Percentiles rank a stretch among this genome's conserved stretches.
phyloP scores from a whole-genome alignment of 2,888 invertebrate species.

The Megamerina dolium region DNA sequence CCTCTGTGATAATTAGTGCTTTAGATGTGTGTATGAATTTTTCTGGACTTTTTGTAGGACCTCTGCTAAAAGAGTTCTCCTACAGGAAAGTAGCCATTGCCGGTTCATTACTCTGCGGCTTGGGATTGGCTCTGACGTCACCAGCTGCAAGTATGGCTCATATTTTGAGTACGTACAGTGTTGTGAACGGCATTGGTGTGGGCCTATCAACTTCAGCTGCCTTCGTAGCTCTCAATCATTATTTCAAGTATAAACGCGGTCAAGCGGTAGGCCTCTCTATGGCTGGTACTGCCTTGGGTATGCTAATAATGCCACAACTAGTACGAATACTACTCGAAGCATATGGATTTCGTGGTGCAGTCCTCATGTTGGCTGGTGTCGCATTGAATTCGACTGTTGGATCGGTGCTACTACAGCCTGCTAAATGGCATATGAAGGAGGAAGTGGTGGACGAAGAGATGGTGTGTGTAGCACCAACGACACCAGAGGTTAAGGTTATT shows the following conservation, averaged over 20 bases:
- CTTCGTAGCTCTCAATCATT: conserved; percentile 73
- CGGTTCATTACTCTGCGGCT: conserved; percentile 60
- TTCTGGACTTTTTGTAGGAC: conserved; percentile 70
- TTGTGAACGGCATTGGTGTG: conserved; percentile 71
- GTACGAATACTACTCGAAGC: conserved; percentile 59
- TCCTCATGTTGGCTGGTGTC: conserved; percentile 61
- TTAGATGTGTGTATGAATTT: conserved; percentile 73
- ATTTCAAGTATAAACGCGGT: conserved; percentile 68
- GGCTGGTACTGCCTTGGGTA: conserved; percentile 73
- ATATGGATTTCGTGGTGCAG: conserved; percentile 63
- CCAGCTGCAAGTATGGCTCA: conserved; percentile 67
- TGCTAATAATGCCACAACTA: conserved; percentile 74
- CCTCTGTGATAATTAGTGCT: conserved; percentile 69
- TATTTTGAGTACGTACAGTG: conserved; percentile 66
- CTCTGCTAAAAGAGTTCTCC: conserved; percentile 68
- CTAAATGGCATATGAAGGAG: conserved; percentile 63
- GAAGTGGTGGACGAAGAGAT: conserved; percentile 46
- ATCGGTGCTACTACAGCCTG: conserved; percentile 62
- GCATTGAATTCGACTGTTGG: conserved; percentile 65
- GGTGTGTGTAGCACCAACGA: conserved; percentile 28
- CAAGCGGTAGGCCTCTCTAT: conserved; percentile 75
- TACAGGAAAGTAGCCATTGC: conserved; percentile 66
- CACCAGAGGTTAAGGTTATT: conserved; percentile 61
- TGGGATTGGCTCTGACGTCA: conserved; percentile 63
- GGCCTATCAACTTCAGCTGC: conserved; percentile 71